These are phyloP conservation scores for Chamaea fasciata DNA, from an alignment of 2,113 vertebrate species.

Conservation along the genomic window DNA sequence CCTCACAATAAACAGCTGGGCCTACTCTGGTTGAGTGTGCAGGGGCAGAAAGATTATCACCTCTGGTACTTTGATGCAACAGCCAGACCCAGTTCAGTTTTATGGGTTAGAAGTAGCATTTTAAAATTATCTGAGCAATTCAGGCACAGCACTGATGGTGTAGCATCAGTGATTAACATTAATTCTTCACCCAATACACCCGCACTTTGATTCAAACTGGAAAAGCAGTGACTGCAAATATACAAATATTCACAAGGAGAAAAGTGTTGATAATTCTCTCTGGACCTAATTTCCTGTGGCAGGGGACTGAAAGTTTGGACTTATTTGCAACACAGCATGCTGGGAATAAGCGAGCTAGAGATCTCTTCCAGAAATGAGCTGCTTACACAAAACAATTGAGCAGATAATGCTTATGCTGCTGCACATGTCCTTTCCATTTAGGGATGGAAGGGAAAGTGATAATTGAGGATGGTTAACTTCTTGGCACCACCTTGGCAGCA, in stretches of 20 bases:
- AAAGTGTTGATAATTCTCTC: not conserved
- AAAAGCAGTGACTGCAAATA: not conserved
- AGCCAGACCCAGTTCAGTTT: not conserved
- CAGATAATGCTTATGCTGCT: not conserved
- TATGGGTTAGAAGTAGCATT: not conserved
- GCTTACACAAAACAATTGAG: not conserved
- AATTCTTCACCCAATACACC: not conserved
- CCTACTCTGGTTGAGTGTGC: not conserved
- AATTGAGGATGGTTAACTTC: not conserved
- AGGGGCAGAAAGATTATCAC: not conserved
- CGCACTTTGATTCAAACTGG: not conserved
- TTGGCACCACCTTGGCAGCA: not conserved
- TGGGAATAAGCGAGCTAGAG: not conserved
- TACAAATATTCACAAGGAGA: not conserved
- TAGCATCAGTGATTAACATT: not conserved
- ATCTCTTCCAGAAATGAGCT: slow-evolving; percentile 8
- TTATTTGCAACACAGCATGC: not conserved
- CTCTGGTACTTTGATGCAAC: not conserved
- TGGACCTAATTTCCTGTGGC: not conserved
- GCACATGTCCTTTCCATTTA: slow-evolving; percentile 30
- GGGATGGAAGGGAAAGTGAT: slow-evolving; percentile 31
- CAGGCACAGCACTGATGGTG: no score
- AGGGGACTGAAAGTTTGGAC: not conserved
- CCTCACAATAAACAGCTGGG: not conserved
- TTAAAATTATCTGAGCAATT: not conserved